phyloP scores from a whole-genome alignment of 2,888 invertebrate species.

The Drosophila gaucha region DNA sequence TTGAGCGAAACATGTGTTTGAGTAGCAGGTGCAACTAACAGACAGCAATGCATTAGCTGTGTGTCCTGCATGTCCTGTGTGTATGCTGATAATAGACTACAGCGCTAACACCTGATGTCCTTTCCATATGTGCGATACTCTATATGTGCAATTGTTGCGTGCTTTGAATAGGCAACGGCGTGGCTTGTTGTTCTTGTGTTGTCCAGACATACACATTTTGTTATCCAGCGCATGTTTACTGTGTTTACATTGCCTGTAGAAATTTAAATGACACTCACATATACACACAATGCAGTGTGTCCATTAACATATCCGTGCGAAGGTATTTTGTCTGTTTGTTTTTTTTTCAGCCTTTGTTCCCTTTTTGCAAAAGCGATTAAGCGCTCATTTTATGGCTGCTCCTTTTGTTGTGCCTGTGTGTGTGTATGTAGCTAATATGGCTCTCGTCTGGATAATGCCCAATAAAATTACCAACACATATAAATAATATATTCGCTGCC shows the following conservation, averaged over 20 bases:
- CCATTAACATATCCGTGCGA: conserved; percentile 25
- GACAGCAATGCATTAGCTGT: conserved; percentile 2
- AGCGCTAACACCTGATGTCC: conserved; percentile 32
- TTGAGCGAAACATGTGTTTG: conserved; percentile 12
- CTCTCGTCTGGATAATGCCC: conserved; percentile 28
- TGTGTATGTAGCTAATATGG: conserved; percentile 36
- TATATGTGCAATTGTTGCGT: conserved; percentile 48
- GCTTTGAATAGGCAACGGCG: conserved; percentile 42
- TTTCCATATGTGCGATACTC: conserved; percentile 7
- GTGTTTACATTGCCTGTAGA: conserved; percentile 49
- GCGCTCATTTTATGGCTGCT: conserved; percentile 43
- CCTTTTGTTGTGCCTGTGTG: conserved; percentile 1
- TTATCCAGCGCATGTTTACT: conserved; percentile 58
- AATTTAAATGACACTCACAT: conserved; percentile 45
- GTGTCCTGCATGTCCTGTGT: not conserved
- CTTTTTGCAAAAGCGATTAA: conserved; percentile 46
- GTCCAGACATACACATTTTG: conserved; percentile 21
- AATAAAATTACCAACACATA: too few species aligned
- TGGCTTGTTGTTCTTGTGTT: conserved; percentile 11
- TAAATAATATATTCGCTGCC: too few species aligned
- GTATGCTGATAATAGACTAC: conserved; percentile 50
- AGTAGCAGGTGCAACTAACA: conserved; percentile 12
- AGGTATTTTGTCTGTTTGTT: conserved; percentile 15
- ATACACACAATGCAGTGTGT: conserved; percentile 15
- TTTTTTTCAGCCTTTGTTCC: conserved; percentile 7